Evolutionary conservation across 2,797 vertebrate species (phyloP).

Genomic region (Xiphorhynchus erythropygius): DNA sequence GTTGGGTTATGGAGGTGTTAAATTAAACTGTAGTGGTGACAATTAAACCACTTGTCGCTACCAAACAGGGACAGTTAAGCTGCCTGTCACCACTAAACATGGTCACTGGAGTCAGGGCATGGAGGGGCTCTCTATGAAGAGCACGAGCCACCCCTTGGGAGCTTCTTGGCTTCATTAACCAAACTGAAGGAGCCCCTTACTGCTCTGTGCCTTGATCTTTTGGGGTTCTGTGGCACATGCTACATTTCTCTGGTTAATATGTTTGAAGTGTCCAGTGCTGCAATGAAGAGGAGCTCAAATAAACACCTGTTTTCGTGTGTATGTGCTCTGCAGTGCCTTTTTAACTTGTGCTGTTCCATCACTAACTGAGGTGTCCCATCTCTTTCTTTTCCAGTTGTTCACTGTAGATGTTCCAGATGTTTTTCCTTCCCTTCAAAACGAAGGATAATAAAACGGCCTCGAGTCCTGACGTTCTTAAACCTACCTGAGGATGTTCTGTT

Average conservation of each 20-base stretch:
- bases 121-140: neutral
- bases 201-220: neutral
- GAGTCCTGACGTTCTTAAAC: conserved; percentile 82
- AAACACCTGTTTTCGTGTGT: neutral
- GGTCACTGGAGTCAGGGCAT: neutral
- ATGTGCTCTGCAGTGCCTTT: neutral
- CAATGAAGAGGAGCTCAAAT: neutral
- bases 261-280: neutral
- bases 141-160: neutral
- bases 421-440: conserved; percentile 86
- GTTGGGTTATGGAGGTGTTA: fast-evolving
- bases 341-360: neutral
- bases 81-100: neutral
- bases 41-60: neutral
- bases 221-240: fast-evolving
- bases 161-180: neutral
- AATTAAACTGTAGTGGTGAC: neutral
- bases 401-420: conserved; percentile 94
- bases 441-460: conserved; percentile 84
- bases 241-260: neutral
- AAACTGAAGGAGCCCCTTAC: neutral
- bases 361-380: neutral
- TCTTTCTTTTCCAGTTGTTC: conserved; percentile 75
- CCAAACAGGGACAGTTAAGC: neutral
- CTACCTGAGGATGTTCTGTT: conserved; percentile 93